These are phyloP conservation scores for Spea bombifrons DNA, from an alignment of 2,113 vertebrate genomes.

Conservation along the genomic window DNA sequence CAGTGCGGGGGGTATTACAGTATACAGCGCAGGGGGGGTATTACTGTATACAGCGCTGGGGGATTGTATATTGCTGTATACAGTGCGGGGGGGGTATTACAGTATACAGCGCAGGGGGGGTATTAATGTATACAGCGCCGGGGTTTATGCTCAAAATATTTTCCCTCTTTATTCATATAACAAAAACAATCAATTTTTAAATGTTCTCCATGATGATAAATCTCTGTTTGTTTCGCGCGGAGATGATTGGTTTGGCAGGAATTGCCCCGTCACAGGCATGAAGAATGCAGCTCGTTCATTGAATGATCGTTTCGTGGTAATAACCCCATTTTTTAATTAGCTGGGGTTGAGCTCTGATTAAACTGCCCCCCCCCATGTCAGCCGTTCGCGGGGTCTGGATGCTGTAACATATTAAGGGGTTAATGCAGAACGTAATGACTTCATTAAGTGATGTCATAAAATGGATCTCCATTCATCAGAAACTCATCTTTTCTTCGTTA, in stretches of 20 bases:
- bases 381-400: no score
- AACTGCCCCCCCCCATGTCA: conserved; percentile 41
- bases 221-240: background rate
- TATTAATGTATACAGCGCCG: no score
- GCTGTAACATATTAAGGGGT: no score
- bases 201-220: background rate
- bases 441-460: conserved; percentile 48
- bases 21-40: no score
- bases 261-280: background rate
- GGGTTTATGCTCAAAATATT: no score
- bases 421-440: no score
- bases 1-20: no score
- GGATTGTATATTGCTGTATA: no score
- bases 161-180: background rate
- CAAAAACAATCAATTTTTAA: background rate
- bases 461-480: conserved; percentile 49
- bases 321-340: conserved; percentile 51
- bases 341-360: conserved; percentile 50
- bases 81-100: no score
- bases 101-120: no score
- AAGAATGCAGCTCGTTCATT: background rate
- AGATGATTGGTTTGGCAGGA: background rate
- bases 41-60: no score
- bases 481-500: conserved; percentile 50
- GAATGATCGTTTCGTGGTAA: conserved; percentile 41